A percentile compares a stretch with the other conserved stretches of the same genome.
These are phyloP conservation scores for Crossocerus cetratus DNA, from an alignment of 2,888 invertebrate genomes.

Conservation along the genomic window DNA sequence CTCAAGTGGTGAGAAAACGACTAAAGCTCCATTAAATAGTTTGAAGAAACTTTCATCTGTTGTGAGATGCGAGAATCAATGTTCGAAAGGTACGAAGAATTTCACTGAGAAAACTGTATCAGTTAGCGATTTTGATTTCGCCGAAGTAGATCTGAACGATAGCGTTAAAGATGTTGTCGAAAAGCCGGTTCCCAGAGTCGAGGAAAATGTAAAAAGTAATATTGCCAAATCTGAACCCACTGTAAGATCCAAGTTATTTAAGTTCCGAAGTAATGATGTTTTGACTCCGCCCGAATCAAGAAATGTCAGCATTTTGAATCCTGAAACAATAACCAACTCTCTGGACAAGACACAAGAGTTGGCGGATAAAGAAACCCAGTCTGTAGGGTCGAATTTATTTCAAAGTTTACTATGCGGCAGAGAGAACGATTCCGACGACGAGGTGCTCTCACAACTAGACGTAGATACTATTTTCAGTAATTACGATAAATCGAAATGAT, in stretches of 20 bases:
- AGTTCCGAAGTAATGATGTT: conserved; percentile 21
- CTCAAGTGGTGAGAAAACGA: neutral
- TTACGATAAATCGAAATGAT: conserved; percentile 16
- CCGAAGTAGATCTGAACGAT: neutral
- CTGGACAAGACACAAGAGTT: neutral
- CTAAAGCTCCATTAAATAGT: conserved; percentile 3
- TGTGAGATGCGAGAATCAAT: neutral
- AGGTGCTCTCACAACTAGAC: conserved; percentile 69
- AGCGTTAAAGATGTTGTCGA: neutral
- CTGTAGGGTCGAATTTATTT: neutral
- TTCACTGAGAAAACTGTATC: neutral
- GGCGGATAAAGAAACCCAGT: neutral
- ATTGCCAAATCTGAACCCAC: neutral
- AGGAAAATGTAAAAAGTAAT: neutral
- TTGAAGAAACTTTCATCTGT: conserved; percentile 16
- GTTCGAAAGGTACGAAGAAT: neutral
- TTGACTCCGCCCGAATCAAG: neutral
- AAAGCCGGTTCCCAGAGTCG: neutral
- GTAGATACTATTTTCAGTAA: conserved; percentile 58
- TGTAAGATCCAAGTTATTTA: conserved; percentile 23
- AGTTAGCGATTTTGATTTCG: neutral
- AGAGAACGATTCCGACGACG: conserved; percentile 64
- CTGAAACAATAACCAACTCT: neutral
- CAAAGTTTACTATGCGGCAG: neutral
- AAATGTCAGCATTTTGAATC: neutral